A percentile compares a stretch with the other conserved stretches of the same genome.
Conservation (phyloP, 2,888 invertebrate species). For the Theretra japonica region DNA sequence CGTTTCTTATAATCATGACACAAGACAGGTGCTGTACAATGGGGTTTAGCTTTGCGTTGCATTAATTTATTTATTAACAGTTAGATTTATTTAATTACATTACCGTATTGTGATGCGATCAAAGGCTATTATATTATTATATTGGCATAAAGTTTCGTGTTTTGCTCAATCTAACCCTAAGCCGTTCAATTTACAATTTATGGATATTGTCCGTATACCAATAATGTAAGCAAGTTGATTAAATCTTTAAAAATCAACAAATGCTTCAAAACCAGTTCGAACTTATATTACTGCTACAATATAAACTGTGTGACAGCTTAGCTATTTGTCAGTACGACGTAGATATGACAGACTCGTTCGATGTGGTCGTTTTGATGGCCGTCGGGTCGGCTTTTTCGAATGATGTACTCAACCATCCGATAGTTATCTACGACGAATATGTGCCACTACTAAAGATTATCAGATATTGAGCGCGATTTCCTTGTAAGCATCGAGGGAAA, state of each 20-base stretch:
- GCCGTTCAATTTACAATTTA: too few species aligned
- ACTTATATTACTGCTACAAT: not conserved
- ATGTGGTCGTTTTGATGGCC: slow-evolving; percentile 28
- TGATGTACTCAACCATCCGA: not conserved
- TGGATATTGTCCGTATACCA: too few species aligned
- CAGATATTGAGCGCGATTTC: not conserved
- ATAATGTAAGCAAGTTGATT: not conserved
- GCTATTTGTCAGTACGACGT: slow-evolving; percentile 27
- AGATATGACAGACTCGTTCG: slow-evolving; percentile 27
- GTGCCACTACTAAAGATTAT: slow-evolving; percentile 16
- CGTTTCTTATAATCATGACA: too few species aligned
- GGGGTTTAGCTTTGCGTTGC: too few species aligned
- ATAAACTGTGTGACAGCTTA: slow-evolving; percentile 15
- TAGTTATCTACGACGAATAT: not conserved
- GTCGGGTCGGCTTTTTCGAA: slow-evolving; percentile 21
- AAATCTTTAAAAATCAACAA: not conserved
- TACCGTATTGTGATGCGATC: too few species aligned
- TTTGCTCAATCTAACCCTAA: too few species aligned
- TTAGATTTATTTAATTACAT: too few species aligned
- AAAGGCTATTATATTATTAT: too few species aligned
- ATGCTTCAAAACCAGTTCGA: not conserved
- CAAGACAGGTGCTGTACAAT: too few species aligned
- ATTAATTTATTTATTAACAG: too few species aligned
- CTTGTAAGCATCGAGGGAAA: not conserved
- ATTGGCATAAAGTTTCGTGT: too few species aligned